Conservation (phyloP, 2,113 vertebrate species). For the Pseudopipra pipra region DNA sequence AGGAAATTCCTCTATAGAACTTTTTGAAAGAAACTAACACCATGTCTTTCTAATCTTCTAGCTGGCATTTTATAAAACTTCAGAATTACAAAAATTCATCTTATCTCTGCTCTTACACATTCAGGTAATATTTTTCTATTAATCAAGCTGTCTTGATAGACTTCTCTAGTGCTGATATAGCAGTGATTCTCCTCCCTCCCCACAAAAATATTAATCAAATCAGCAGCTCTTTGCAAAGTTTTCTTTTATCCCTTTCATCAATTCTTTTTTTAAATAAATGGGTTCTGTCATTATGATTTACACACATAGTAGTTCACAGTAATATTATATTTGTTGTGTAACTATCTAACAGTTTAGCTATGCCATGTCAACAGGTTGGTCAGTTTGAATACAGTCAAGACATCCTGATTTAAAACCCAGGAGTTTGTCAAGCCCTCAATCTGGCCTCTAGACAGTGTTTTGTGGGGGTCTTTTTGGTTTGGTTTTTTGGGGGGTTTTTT, state of each 20-base stretch:
- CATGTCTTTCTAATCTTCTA: not conserved
- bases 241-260: not conserved
- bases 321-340: not conserved
- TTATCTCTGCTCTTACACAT: not conserved
- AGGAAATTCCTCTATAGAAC: not conserved
- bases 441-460: not conserved
- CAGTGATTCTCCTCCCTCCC: not conserved
- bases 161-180: not conserved
- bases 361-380: accelerated
- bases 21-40: not conserved
- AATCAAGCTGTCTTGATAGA: not conserved
- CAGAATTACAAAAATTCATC: not conserved
- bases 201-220: not conserved
- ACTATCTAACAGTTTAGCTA: not conserved
- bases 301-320: not conserved
- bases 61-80: not conserved
- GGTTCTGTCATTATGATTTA: constrained; percentile 8
- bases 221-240: not conserved
- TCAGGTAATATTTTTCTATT: not conserved
- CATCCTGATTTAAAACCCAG: not conserved
- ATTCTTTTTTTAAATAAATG: not conserved
- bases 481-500: not conserved
- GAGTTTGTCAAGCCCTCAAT: accelerated
- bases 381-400: not conserved
- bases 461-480: too few species aligned